phyloP scores from a whole-genome alignment of 2,797 vertebrate genomes.

The Tadarida brasiliensis region DNA sequence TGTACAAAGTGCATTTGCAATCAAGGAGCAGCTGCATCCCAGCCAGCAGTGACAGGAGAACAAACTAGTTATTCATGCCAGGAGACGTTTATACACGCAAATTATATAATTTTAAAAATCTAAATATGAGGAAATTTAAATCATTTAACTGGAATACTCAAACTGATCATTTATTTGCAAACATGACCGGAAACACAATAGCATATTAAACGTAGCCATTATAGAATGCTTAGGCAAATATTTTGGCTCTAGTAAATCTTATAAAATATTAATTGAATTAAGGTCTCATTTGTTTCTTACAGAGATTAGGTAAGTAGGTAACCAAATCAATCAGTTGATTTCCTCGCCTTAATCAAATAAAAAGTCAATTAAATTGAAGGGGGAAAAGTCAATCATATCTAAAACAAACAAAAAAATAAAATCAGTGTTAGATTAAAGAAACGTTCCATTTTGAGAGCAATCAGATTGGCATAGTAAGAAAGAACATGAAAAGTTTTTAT shows the following conservation, averaged over 20 bases:
- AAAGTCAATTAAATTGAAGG: slow-evolving; percentile 36
- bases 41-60: background rate
- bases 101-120: background rate
- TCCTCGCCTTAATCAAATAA: slow-evolving; percentile 53
- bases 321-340: slow-evolving; percentile 45
- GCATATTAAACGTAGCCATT: background rate
- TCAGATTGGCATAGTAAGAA: background rate
- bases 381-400: background rate
- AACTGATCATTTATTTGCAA: slow-evolving; percentile 34
- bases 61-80: background rate
- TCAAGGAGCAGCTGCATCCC: background rate
- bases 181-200: background rate
- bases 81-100: background rate
- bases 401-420: slow-evolving; percentile 27
- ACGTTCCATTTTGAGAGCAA: background rate
- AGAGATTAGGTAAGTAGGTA: slow-evolving; percentile 34
- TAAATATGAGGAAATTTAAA: slow-evolving; percentile 17
- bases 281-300: background rate
- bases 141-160: background rate
- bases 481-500: background rate
- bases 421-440: background rate
- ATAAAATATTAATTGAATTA: slow-evolving; percentile 15
- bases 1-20: background rate
- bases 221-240: slow-evolving; percentile 12
- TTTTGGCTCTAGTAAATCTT: slow-evolving; percentile 1